Evolutionary conservation across 1,140 invertebrate species (phyloP).

Genomic region (Acyrthosiphon pisum): DNA sequence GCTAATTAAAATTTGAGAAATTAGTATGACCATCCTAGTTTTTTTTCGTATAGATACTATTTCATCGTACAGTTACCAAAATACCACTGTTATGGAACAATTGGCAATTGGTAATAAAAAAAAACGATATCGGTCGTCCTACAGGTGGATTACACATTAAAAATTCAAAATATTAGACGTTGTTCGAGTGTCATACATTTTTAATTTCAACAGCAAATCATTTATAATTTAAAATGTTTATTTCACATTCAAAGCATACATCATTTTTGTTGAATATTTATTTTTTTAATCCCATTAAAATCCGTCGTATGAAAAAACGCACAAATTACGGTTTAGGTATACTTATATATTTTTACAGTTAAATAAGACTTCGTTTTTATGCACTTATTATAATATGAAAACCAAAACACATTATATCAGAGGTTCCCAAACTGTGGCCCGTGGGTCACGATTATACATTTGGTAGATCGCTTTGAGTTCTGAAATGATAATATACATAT

Average conservation of each 20-base stretch:
- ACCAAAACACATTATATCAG: no score
- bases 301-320: neutral
- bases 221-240: constrained; percentile 1
- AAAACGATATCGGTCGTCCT: neutral
- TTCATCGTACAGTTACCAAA: no score
- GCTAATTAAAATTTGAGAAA: neutral
- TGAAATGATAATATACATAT: no score
- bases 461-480: no score
- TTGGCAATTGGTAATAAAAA: neutral
- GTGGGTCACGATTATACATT: no score
- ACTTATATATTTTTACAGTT: neutral
- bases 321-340: neutral
- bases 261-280: neutral
- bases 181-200: neutral
- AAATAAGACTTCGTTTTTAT: no score
- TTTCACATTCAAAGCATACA: neutral
- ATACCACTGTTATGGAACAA: no score
- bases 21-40: neutral
- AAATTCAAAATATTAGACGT: neutral
- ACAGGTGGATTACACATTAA: neutral
- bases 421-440: no score
- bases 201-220: neutral
- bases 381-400: no score
- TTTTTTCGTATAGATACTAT: neutral
- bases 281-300: neutral